Conservation (phyloP, 1,140 invertebrate genomes). For the Steinernema khuongi region DNA sequence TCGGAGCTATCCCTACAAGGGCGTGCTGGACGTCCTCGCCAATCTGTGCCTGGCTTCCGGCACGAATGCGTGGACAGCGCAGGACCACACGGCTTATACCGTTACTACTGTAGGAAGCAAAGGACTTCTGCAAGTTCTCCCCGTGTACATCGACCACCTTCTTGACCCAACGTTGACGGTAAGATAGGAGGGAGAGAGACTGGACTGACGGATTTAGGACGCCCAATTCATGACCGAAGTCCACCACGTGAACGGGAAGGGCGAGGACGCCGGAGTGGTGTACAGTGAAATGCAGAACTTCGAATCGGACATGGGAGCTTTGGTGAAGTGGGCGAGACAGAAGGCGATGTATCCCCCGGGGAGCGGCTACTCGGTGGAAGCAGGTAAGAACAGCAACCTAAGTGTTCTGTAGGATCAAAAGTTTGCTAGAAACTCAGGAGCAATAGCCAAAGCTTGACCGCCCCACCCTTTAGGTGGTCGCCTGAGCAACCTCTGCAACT, state of each 20-base stretch:
- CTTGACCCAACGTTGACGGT: constrained; percentile 76
- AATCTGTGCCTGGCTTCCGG: constrained; percentile 81
- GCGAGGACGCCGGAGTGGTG: constrained; percentile 81
- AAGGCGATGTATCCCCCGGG: neutral
- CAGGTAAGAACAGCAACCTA: neutral
- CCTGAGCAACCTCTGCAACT: neutral
- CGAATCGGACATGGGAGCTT: neutral
- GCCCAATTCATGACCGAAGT: constrained; percentile 81
- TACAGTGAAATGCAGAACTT: constrained; percentile 81
- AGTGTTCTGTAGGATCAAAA: too few species aligned
- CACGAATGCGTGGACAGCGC: constrained; percentile 77
- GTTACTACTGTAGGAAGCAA: constrained; percentile 75
- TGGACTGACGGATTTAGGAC: constrained; percentile 64
- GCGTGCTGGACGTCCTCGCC: constrained; percentile 77
- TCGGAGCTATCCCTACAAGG: constrained; percentile 76
- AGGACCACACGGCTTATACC: constrained; percentile 82
- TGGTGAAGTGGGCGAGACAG: neutral
- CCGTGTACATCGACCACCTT: constrained; percentile 83
- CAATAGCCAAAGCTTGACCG: too few species aligned
- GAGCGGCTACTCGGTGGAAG: neutral
- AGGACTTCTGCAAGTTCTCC: constrained; percentile 79
- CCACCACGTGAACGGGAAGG: constrained; percentile 79
- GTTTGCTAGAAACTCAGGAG: too few species aligned
- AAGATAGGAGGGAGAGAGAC: constrained; percentile 54
- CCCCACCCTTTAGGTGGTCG: constrained; percentile 62